Percentiles rank a stretch among this genome's conserved stretches.
phyloP scores from a whole-genome alignment of 2,113 vertebrate species.

The Falco punctatus region DNA sequence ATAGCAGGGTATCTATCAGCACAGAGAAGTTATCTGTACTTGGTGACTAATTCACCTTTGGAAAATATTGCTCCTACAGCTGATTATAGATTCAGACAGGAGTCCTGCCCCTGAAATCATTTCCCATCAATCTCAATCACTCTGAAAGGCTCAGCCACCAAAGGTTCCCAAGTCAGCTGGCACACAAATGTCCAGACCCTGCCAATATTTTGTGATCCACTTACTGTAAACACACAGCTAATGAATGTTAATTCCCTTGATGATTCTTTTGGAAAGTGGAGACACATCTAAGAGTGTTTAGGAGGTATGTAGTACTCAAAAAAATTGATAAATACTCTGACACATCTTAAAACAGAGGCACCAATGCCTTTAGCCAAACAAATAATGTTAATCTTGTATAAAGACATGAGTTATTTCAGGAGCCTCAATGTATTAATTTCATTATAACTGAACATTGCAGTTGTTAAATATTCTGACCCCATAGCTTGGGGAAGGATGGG shows the following conservation, averaged over 20 bases:
- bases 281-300: not conserved
- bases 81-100: slow-evolving; percentile 23
- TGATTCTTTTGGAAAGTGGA: slow-evolving; percentile 34
- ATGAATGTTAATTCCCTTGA: slow-evolving; percentile 47
- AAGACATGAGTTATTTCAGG: not conserved
- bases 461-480: not conserved
- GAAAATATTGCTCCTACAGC: not conserved
- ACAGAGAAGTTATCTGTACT: not conserved
- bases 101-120: slow-evolving; percentile 17
- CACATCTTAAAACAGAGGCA: slow-evolving; percentile 5
- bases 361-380: slow-evolving; percentile 12
- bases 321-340: not conserved
- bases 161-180: slow-evolving; percentile 52
- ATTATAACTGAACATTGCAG: not conserved
- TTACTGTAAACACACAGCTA: slow-evolving; percentile 57
- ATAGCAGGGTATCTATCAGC: not conserved
- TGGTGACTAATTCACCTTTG: slow-evolving; percentile 9
- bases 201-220: slow-evolving; percentile 54
- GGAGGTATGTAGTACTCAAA: not conserved
- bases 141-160: slow-evolving; percentile 21
- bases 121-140: slow-evolving; percentile 52
- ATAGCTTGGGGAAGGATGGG: not conserved
- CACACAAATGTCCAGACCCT: not conserved
- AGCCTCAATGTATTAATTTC: not conserved
- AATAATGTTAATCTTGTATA: not conserved